A percentile compares a stretch with the other conserved stretches of the same genome.
Evolutionary conservation across 2,888 invertebrate species (phyloP).

Genomic region (Pterostichus niger): DNA sequence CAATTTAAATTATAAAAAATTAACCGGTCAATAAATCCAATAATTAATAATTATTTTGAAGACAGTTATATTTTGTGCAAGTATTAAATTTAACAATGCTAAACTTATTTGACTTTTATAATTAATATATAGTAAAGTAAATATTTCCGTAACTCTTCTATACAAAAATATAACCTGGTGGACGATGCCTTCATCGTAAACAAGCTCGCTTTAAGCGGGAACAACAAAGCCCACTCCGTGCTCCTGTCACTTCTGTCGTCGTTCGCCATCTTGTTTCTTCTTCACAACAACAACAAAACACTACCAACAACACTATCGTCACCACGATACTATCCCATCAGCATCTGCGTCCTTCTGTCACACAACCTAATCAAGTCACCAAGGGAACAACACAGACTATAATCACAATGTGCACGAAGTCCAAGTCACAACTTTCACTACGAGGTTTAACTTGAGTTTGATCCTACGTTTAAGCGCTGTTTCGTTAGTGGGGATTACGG

Average conservation of each 20-base stretch:
- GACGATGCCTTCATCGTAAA: conserved; percentile 79
- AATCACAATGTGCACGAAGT: neutral
- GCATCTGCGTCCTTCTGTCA: too few relatives aligned
- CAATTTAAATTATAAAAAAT: too few relatives aligned
- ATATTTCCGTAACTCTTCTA: conserved; percentile 68
- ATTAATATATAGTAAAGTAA: neutral
- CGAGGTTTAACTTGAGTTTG: conserved; percentile 56
- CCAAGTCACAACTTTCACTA: conserved; percentile 1
- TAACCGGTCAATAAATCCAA: too few relatives aligned
- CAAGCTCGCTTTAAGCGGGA: conserved; percentile 80
- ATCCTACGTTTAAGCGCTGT: conserved; percentile 15
- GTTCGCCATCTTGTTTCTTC: conserved; percentile 10
- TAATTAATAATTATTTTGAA: too few relatives aligned
- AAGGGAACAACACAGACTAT: neutral
- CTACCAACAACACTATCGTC: conserved; percentile 1
- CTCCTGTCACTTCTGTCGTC: conserved; percentile 75
- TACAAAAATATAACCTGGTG: conserved; percentile 69
- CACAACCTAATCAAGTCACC: too few relatives aligned
- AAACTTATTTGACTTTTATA: too few relatives aligned
- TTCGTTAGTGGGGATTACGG: conserved; percentile 39
- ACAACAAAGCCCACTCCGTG: conserved; percentile 81
- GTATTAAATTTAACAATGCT: too few relatives aligned
- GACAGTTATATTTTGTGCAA: too few relatives aligned
- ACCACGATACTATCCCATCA: conserved; percentile 3
- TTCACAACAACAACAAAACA: too few relatives aligned